Evolutionary conservation across 2,888 invertebrate genomes (phyloP), one percentile per base, ranked within the genome.

Genomic region (Lydus trimaculatus): DNA sequence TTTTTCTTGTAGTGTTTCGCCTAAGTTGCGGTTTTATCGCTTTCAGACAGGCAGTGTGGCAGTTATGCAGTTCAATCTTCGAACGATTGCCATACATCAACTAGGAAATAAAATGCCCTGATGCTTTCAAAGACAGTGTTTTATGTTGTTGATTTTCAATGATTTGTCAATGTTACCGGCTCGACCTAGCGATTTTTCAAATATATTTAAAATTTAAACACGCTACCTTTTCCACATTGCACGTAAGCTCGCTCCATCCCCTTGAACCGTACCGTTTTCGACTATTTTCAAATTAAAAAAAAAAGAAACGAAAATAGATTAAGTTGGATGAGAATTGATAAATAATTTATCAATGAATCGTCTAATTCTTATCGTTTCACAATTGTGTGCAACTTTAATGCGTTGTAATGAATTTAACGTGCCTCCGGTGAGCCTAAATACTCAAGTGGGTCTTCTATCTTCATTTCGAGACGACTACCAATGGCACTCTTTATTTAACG

Each of bases 1-100:
- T 78, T 81, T 78, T 80, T 80, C 77, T 75, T 78, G 78, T 80
- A 75, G 79, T 81, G 79, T 80, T 79, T 81, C 77, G 79, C 79
- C 78, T 76, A 73, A 78, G 72, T 75, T 74, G 72, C 72, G 75
- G 79, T 80, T 81, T 81, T 82, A 82, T 82, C 82, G 80, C 79
- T 75, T 75, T 74, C 73, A 71, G 76, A 77, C 82, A 82, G 82
- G 79, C 79, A 74, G 73, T 5, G 23, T 5, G 23, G 76, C 72
- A 75, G 78, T 76, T 74, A 78, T 79, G 81, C 79, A 80, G 79
- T 81, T 80, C 81, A 79, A 81, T 81, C 78, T 75, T 69, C 67
- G 73, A 79, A 78, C 75, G 76, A 75, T 70, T 76, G 73, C 75
- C 76, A 80, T 82, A 79, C 78, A 81, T 82, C 80, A 79, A 66